A percentile compares a stretch with the other conserved stretches of the same genome.
Evolutionary conservation across 2,888 invertebrate genomes (phyloP).

Genomic region (Xiphydria camelus): DNA sequence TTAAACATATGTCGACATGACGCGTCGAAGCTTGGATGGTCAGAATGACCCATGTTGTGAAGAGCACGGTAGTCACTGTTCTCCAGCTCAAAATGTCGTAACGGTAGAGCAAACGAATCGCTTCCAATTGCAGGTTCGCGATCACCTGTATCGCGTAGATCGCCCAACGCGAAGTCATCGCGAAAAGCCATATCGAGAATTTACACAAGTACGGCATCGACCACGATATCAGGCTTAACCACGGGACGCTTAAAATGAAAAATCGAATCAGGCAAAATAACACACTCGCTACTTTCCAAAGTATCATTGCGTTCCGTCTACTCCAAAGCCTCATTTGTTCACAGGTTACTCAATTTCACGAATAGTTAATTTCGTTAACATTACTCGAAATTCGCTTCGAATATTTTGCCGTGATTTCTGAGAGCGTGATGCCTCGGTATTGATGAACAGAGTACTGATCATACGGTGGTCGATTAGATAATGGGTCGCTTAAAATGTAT

Average conservation of each 20-base stretch:
- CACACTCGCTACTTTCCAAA: not conserved
- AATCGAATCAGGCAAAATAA: not conserved
- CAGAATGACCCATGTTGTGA: constrained; percentile 11
- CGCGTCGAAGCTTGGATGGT: constrained; percentile 9
- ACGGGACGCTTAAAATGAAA: not conserved
- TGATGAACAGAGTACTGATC: too few relatives aligned
- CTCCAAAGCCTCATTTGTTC: too few relatives aligned
- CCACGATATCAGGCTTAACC: not conserved
- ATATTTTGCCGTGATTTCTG: too few relatives aligned
- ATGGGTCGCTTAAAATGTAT: too few relatives aligned
- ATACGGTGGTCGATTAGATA: too few relatives aligned
- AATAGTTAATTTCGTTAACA: too few relatives aligned
- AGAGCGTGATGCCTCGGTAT: too few relatives aligned
- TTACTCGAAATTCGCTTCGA: too few relatives aligned
- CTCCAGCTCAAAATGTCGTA: constrained; percentile 9
- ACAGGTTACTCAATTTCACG: too few relatives aligned
- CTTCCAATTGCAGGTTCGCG: not conserved
- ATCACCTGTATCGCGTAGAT: not conserved
- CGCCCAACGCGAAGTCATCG: not conserved
- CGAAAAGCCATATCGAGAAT: not conserved
- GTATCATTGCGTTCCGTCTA: too few relatives aligned
- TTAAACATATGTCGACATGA: too few relatives aligned
- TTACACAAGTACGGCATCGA: not conserved
- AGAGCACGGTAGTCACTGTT: constrained; percentile 2
- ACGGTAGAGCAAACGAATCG: not conserved